Evolutionary conservation across 2,113 vertebrate species (phyloP).

Genomic region (Maccullochella peelii): DNA sequence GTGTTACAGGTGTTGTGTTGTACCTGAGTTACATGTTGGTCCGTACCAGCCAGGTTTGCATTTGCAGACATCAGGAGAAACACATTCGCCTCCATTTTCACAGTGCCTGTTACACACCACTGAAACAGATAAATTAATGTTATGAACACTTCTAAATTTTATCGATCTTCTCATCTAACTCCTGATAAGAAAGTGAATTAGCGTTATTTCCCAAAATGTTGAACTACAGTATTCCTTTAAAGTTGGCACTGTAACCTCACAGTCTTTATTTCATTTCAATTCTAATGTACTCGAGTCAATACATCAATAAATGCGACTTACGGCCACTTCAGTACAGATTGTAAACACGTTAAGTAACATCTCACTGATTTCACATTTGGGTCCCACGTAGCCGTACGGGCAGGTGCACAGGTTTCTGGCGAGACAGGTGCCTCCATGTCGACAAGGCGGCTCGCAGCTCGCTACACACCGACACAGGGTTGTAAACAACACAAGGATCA

Average conservation of each 20-base stretch:
- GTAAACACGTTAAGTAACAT: not conserved
- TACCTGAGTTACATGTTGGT: conserved; percentile 92
- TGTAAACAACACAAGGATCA: conserved; percentile 1
- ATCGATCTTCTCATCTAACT: not conserved
- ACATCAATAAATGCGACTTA: too few species aligned
- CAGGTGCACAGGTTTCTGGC: conserved; percentile 91
- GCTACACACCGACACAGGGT: conserved; percentile 73
- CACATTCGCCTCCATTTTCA: conserved; percentile 91
- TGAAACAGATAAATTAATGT: conserved; percentile 60
- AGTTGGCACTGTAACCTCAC: not conserved
- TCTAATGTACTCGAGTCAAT: not conserved
- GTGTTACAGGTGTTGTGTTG: not conserved
- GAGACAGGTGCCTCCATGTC: conserved; percentile 89
- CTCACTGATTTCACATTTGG: conserved; percentile 93
- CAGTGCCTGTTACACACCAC: conserved; percentile 95
- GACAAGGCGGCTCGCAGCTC: conserved; percentile 87
- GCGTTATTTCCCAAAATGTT: too few species aligned
- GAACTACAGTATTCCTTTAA: not conserved
- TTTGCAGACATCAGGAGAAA: conserved; percentile 89
- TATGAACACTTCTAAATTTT: not conserved
- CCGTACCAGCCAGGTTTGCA: conserved; percentile 90
- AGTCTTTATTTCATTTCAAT: not conserved
- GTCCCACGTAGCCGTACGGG: conserved; percentile 92
- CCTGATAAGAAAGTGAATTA: not conserved
- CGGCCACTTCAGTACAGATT: not conserved